Percentiles rank a stretch among this genome's conserved stretches.
phyloP scores from a whole-genome alignment of 2,797 vertebrate species.

The Xenentodon cancila region DNA sequence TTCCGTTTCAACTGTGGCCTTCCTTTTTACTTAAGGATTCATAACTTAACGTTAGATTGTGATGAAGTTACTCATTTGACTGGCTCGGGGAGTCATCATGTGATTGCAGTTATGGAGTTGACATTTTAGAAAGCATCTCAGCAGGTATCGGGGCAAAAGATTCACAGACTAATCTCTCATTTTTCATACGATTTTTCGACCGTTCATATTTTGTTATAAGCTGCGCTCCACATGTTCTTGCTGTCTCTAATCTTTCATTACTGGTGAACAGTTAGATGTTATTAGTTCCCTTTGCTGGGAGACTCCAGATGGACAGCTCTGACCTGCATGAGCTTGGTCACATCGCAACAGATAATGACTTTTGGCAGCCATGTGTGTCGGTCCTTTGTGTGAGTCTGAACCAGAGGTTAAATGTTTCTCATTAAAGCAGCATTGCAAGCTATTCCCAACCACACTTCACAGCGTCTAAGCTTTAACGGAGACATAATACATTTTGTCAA shows the following conservation, averaged over 20 bases:
- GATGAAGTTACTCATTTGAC: background rate
- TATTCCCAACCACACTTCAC: background rate
- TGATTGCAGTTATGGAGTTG: background rate
- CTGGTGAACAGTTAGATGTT: background rate
- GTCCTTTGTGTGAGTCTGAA: background rate
- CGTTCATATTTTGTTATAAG: background rate
- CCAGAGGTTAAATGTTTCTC: background rate
- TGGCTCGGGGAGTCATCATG: background rate
- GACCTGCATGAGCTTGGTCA: constrained; percentile 7
- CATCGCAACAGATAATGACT: background rate
- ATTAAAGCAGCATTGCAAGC: background rate
- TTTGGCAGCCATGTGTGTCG: background rate
- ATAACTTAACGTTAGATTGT: background rate
- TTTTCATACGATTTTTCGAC: background rate
- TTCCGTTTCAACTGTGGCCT: background rate
- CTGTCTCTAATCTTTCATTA: constrained; percentile 1
- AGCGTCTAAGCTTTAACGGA: background rate
- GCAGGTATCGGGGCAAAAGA: no score
- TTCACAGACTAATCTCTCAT: no score
- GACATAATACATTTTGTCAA: no score
- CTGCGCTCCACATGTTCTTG: background rate
- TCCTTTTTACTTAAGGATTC: no score
- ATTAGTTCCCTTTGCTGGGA: background rate
- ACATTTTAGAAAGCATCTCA: no score
- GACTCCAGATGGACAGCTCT: background rate